Evolutionary conservation across 2,888 invertebrate genomes (phyloP).

Genomic region (Chymomyza caudatula): DNA sequence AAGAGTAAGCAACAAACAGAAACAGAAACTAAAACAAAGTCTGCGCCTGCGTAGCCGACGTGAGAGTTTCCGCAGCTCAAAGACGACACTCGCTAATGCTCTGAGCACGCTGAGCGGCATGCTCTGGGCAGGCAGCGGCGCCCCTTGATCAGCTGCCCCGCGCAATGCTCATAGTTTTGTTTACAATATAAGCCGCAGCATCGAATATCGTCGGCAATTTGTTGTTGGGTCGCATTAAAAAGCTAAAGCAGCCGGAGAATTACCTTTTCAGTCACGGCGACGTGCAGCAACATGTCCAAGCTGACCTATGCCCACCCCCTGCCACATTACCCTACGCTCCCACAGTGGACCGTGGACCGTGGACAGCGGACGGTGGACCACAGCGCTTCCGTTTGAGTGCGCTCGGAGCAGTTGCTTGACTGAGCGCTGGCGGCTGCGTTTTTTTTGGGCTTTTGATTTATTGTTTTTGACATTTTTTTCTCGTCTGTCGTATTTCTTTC

Average conservation of each 20-base stretch:
- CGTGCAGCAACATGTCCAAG: not conserved
- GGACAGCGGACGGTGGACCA: conserved; percentile 26
- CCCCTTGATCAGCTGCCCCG: not conserved
- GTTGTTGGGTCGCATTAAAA: conserved; percentile 4
- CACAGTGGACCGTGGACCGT: not conserved
- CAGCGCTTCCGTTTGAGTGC: conserved; percentile 48
- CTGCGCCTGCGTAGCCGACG: not conserved
- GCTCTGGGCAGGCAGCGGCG: conserved; percentile 13
- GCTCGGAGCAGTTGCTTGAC: too few relatives aligned
- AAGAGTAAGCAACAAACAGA: not conserved
- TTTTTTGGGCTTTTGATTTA: conserved; percentile 64
- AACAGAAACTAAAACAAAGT: not conserved
- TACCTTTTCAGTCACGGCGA: not conserved
- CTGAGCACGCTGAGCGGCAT: conserved; percentile 37
- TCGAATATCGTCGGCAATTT: conserved; percentile 20
- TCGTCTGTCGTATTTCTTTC: conserved; percentile 5
- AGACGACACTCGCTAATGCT: conserved; percentile 36
- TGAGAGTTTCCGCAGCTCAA: not conserved
- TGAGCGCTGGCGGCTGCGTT: conserved; percentile 13
- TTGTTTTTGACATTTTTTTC: conserved; percentile 65
- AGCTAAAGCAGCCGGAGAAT: not conserved
- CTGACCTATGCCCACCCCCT: not conserved
- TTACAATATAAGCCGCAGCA: conserved; percentile 4
- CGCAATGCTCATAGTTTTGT: not conserved
- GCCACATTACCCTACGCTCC: not conserved